These are phyloP conservation scores for Pocillopora grandis DNA, from an alignment of 92 coral and sea anemone species.

Conservation along the genomic window DNA sequence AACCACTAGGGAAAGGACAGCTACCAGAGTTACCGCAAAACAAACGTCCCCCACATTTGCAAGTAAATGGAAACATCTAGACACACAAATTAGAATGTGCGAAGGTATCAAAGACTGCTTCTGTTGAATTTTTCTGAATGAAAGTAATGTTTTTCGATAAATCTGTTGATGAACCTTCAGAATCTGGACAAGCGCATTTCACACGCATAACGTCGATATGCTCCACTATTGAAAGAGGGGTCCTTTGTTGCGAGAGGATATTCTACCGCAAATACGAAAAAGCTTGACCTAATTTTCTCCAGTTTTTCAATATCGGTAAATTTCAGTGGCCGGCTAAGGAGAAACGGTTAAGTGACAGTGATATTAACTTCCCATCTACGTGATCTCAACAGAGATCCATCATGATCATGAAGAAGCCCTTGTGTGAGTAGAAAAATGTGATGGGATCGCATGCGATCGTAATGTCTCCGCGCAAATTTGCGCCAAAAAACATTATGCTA, in stretches of 20 bases:
- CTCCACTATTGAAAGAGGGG: not conserved
- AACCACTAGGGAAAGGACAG: not conserved
- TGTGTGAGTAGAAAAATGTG: conserved; percentile 4
- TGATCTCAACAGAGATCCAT: not conserved
- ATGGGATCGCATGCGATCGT: not conserved
- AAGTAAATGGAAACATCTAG: not conserved
- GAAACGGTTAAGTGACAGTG: not conserved
- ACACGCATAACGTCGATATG: not conserved
- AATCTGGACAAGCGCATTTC: not conserved
- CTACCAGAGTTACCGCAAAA: not conserved
- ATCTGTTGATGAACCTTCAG: not conserved
- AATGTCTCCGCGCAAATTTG: not conserved
- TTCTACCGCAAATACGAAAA: not conserved
- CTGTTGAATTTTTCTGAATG: not conserved
- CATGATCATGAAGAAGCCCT: conserved; percentile 43
- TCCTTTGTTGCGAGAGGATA: conserved; percentile 20
- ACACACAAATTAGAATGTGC: not conserved
- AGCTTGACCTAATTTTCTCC: not conserved
- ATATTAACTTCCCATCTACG: not conserved
- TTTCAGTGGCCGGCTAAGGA: not conserved
- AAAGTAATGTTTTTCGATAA: not conserved
- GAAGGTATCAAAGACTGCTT: not conserved
- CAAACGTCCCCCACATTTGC: not conserved
- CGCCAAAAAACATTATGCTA: conserved; percentile 2
- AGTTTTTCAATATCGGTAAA: not conserved